Conservation (phyloP, 2,113 vertebrate genomes). For the Alethe castanea region DNA sequence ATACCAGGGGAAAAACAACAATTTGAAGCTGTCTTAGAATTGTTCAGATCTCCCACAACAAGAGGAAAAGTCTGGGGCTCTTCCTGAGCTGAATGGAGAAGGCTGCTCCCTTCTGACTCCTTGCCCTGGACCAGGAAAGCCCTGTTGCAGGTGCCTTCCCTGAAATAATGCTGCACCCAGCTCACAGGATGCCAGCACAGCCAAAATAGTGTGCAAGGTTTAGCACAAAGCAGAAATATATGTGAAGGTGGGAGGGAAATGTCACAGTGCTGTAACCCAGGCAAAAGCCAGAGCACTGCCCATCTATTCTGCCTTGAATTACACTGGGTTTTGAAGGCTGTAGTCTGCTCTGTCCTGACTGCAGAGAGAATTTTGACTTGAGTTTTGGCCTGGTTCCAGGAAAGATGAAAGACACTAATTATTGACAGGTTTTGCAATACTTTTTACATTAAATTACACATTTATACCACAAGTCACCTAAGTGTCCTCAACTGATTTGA, state of each 20-base stretch:
- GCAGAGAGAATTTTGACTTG: not conserved
- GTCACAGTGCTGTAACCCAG: not conserved
- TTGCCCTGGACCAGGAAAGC: not conserved
- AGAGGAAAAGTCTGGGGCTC: not conserved
- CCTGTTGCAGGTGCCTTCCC: not conserved
- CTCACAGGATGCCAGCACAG: not conserved
- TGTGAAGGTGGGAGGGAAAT: not conserved
- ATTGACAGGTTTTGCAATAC: not conserved
- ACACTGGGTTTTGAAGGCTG: not conserved
- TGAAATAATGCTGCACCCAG: rapidly evolving
- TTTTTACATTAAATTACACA: not conserved
- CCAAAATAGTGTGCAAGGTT: rapidly evolving
- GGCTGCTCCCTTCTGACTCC: not conserved
- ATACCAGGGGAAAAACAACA: not conserved
- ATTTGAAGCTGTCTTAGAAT: not conserved
- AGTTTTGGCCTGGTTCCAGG: not conserved
- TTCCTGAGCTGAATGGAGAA: not conserved
- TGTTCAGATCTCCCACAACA: not conserved
- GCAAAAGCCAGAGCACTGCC: not conserved
- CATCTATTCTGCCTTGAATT: not conserved
- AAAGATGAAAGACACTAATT: not conserved
- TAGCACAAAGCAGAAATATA: not conserved
- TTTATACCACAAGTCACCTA: not conserved
- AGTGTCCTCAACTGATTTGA: not conserved
- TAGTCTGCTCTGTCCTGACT: not conserved